Base-by-base conservation (phyloP, 1,140 invertebrate genomes). In the Meloidogyne floridensis region DNA sequence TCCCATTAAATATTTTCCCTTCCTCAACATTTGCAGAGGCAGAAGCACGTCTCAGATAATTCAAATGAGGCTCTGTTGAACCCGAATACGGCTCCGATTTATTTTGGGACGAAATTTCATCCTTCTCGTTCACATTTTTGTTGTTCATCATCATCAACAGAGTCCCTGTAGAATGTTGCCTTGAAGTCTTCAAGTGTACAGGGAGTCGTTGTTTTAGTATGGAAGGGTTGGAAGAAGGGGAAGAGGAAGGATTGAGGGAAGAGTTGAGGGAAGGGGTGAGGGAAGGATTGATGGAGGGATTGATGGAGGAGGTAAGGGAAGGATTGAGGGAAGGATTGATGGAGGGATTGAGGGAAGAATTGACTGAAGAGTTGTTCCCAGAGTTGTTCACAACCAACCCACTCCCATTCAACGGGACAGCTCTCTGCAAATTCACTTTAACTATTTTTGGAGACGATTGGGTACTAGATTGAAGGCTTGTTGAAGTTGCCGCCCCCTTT, bases 101-200 rank as follows among this genome's bases (percentile, higher is more conserved):
- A 65, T 65, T 65, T 15, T 59, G 10, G 15, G 56, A 59, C 15
- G 13, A 15, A 59, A 59, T 59, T 0, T n/a, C 56, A 59, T 59
- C 56, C 11, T 59, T 59, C n/a, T 65, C 59, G n/a, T 65, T 65
- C 7, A 47, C 4, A 65, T n/a, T 59, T 15, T 59, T 65, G n/a
- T 65, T 65, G n/a, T 65, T 65, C n/a, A 65, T n/a, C 59, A 65
- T 65, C 15, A 65, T 65, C n/a, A 65, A 65, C 7, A 65, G n/a
- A 6, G 59, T n/a, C 2, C n/a, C 59, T 18, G 59, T n/a, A n/a
- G 59, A 18, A 2, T 65, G 15, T 18, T 65, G 59, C 7, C 59
- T 65, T 65, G 18, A 18, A 65, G 59, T 65, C 6, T n/a, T 6
- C 10, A 65, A n/a, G n/a, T 65, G 59, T 65, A 65, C 7, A 65